phyloP scores from a whole-genome alignment of 2,888 invertebrate genomes.

The Luperina nickerlii region DNA sequence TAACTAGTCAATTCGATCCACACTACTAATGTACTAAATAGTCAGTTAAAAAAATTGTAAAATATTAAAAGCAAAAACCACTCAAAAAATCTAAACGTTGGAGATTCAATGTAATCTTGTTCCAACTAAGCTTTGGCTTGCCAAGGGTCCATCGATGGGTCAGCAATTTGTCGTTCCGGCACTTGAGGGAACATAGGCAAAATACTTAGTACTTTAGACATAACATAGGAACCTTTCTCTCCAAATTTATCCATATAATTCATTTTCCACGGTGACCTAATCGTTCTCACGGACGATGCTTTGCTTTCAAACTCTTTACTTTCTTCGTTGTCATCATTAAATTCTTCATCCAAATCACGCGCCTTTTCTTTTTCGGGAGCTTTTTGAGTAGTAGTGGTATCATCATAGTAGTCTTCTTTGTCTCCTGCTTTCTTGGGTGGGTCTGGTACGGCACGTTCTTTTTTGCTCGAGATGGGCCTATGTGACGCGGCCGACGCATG shows the following conservation, averaged over 20 bases:
- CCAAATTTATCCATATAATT: slow-evolving; percentile 70
- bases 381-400: slow-evolving; percentile 65
- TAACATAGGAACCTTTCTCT: slow-evolving; percentile 66
- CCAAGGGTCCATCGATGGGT: slow-evolving; percentile 18
- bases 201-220: slow-evolving; percentile 72
- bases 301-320: slow-evolving; percentile 71
- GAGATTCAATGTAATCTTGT: slow-evolving; percentile 3
- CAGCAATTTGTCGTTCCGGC: slow-evolving; percentile 20
- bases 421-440: slow-evolving; percentile 63
- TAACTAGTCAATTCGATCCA: slow-evolving; percentile 43
- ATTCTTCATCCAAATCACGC: slow-evolving; percentile 67
- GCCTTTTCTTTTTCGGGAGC: slow-evolving; percentile 59
- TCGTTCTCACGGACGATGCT: slow-evolving; percentile 64
- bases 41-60: slow-evolving; percentile 15
- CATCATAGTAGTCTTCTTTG: slow-evolving; percentile 78
- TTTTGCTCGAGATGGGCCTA: slow-evolving; percentile 57
- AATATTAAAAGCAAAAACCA: slow-evolving; percentile 21
- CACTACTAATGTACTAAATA: slow-evolving; percentile 39
- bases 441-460: slow-evolving; percentile 59
- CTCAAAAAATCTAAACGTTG: neutral
- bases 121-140: neutral
- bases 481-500: slow-evolving; percentile 29
- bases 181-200: slow-evolving; percentile 79
- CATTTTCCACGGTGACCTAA: slow-evolving; percentile 74
- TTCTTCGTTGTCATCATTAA: slow-evolving; percentile 74